Evolutionary conservation across 2,113 vertebrate species (phyloP).

Genomic region (Emberiza fucata): DNA sequence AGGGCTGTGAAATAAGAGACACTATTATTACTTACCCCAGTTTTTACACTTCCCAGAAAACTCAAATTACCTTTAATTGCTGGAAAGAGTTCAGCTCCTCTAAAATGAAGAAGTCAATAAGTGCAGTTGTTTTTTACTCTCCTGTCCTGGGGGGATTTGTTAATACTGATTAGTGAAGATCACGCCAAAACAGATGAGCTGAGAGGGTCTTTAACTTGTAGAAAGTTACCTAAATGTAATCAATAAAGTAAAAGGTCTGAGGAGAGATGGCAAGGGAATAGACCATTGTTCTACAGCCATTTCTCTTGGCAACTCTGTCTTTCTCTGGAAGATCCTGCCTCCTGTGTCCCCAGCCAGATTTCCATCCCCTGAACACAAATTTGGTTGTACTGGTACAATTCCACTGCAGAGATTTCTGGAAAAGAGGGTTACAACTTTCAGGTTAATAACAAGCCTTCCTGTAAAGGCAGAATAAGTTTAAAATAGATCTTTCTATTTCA

Average conservation of each 20-base stretch:
- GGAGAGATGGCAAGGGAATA: not conserved
- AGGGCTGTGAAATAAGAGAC: not conserved
- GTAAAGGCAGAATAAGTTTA: not conserved
- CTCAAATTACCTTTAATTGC: constrained; percentile 10
- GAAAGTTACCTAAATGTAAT: not conserved
- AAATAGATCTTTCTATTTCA: not conserved
- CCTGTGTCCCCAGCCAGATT: not conserved
- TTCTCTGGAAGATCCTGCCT: not conserved
- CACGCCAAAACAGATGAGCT: not conserved
- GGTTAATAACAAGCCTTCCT: not conserved
- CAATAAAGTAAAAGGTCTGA: not conserved
- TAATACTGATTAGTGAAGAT: not conserved
- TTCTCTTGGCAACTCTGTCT: not conserved
- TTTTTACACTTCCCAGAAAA: constrained; percentile 35
- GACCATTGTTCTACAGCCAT: not conserved
- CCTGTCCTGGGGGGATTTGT: not conserved
- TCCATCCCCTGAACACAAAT: accelerated
- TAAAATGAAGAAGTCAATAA: constrained; percentile 31
- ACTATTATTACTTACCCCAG: not conserved
- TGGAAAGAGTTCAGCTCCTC: not conserved
- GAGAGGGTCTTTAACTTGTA: not conserved
- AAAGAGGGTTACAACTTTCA: not conserved
- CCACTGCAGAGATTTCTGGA: not conserved
- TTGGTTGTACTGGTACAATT: not conserved
- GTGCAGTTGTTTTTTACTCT: not conserved